Evolutionary conservation across 2,888 invertebrate species (phyloP).

Genomic region (Dendrolimus pini): DNA sequence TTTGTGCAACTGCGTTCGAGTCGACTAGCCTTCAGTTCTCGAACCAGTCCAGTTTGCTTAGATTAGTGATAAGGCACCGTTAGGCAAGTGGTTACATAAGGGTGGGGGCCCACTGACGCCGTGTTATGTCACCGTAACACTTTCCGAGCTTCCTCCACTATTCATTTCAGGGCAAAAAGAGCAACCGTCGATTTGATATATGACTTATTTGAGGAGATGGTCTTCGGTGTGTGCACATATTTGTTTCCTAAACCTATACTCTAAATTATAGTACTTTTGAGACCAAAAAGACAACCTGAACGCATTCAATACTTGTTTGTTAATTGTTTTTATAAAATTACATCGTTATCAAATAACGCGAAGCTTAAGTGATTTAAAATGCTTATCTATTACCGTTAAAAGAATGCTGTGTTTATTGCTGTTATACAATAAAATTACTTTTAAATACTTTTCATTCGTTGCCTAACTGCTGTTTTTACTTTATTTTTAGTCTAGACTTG

Average conservation of each 20-base stretch:
- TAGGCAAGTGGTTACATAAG: background rate
- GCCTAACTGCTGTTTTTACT: background rate
- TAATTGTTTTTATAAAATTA: too few species aligned
- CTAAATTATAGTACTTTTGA: too few species aligned
- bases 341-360: too few species aligned
- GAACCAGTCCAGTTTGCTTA: background rate
- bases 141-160: background rate
- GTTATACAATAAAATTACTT: background rate
- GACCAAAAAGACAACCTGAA: too few species aligned
- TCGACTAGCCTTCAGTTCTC: background rate
- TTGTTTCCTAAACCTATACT: too few species aligned
- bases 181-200: too few species aligned
- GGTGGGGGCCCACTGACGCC: background rate
- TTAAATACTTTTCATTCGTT: background rate
- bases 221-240: too few species aligned
- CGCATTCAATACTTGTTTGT: too few species aligned
- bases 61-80: background rate
- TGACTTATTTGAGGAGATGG: too few species aligned
- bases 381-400: too few species aligned
- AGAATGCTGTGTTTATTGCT: too few species aligned
- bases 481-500: background rate
- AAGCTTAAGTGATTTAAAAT: too few species aligned
- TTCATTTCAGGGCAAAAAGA: background rate
- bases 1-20: background rate
- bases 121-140: background rate